Conservation (phyloP, 1,140 invertebrate species). For the Magallana ariakensis region DNA sequence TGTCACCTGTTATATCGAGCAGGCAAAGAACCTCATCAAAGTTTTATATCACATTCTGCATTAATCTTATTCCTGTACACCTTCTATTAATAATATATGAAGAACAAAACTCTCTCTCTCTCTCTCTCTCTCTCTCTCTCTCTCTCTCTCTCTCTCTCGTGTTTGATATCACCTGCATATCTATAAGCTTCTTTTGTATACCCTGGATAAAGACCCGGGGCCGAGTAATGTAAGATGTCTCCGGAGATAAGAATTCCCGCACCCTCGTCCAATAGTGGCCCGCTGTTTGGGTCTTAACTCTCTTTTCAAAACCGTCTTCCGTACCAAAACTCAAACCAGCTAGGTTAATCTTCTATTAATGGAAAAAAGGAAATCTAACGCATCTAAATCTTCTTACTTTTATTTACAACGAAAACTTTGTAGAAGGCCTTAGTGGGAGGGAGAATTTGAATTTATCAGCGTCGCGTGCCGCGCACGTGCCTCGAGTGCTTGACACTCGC, state of each 20-base stretch:
- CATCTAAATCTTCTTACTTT: constrained; percentile 15
- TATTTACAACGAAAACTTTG: background rate
- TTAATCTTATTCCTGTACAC: background rate
- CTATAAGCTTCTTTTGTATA: constrained; percentile 13
- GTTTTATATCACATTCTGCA: constrained; percentile 1
- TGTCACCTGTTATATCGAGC: background rate
- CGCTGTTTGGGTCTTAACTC: background rate
- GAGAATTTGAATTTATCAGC: background rate
- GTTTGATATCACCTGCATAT: background rate
- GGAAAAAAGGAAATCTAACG: background rate
- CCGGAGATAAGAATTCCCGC: constrained; percentile 11
- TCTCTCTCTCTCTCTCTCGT: background rate
- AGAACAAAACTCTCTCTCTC: background rate
- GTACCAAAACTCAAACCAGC: constrained; percentile 1
- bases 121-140: background rate
- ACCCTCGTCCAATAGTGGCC: background rate
- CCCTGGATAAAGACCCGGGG: background rate
- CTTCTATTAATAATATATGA: background rate
- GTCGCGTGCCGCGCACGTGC: constrained; percentile 19
- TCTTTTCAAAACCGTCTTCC: constrained; percentile 3
- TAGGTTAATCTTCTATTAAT: constrained; percentile 9
- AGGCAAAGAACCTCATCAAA: constrained; percentile 10
- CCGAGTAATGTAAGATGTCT: background rate
- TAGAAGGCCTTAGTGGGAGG: background rate
- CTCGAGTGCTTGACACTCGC: background rate